These are phyloP conservation scores for Heteractis magnifica DNA, from an alignment of 92 coral and sea anemone species.

Conservation along the genomic window DNA sequence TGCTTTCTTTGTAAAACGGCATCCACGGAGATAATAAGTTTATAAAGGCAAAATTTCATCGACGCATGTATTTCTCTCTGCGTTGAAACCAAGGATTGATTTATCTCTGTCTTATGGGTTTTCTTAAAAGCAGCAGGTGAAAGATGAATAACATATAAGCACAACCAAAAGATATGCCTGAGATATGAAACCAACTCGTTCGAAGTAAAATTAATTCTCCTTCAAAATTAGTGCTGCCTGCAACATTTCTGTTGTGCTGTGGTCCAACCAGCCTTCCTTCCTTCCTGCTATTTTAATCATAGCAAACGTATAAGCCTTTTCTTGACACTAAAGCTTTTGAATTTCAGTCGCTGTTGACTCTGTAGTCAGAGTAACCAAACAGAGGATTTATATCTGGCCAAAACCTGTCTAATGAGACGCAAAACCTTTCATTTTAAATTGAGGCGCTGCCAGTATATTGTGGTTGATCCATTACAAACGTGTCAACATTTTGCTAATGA, in stretches of 20 bases:
- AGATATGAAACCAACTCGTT: neutral
- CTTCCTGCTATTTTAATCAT: neutral
- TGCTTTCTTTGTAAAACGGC: no score
- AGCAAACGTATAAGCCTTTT: neutral
- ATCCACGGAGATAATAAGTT: no score
- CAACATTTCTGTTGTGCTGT: neutral
- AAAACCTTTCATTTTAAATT: neutral
- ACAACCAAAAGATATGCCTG: neutral
- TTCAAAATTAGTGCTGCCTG: no score
- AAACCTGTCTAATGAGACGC: neutral
- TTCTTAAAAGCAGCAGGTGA: neutral
- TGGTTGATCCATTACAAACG: neutral
- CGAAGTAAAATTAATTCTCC: no score
- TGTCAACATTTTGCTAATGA: neutral
- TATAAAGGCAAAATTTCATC: no score
- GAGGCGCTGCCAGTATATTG: neutral
- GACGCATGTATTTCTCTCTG: neutral
- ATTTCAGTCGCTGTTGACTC: constrained; percentile 4
- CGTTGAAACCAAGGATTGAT: neutral
- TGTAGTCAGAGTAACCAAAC: constrained; percentile 13
- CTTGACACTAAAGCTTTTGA: neutral
- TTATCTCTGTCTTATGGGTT: neutral
- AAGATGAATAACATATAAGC: neutral
- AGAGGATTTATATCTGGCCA: constrained; percentile 13
- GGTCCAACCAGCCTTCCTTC: neutral